Conservation (phyloP, 2,888 invertebrate genomes). For the Athalia circularis region DNA sequence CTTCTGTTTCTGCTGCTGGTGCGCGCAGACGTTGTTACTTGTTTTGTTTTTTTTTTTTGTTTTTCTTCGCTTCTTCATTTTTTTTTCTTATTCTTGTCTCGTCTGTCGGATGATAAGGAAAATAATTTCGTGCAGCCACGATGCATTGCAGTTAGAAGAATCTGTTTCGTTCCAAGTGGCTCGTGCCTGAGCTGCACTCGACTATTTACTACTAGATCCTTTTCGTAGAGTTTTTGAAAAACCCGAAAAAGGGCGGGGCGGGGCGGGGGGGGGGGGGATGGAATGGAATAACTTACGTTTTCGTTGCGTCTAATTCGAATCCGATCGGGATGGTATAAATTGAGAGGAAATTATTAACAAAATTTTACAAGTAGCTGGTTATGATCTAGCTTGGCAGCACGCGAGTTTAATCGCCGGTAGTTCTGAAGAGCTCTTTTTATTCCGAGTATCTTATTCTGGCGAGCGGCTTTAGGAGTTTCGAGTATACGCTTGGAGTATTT, state of each 20-base stretch:
- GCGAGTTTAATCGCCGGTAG: not conserved
- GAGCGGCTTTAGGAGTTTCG: constrained; percentile 15
- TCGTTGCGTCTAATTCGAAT: not conserved
- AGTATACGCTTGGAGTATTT: constrained; percentile 27
- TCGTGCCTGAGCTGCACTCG: not conserved
- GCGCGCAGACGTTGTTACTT: not conserved
- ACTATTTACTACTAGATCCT: not conserved
- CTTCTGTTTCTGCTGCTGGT: too few relatives aligned
- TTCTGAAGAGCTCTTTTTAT: not conserved
- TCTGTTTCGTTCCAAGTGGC: constrained; percentile 32
- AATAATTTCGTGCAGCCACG: constrained; percentile 10
- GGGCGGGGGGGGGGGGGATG: too few relatives aligned
- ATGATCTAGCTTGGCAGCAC: not conserved
- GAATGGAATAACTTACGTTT: not conserved
- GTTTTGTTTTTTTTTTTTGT: not conserved
- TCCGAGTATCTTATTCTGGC: not conserved
- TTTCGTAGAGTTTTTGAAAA: too few relatives aligned
- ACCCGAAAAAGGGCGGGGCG: too few relatives aligned
- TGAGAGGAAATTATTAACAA: too few relatives aligned
- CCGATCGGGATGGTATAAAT: too few relatives aligned
- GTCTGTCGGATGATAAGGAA: constrained; percentile 35
- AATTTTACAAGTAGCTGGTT: too few relatives aligned
- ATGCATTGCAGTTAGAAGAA: not conserved
- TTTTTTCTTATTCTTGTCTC: not conserved
- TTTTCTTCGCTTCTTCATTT: too few relatives aligned